Base-by-base conservation (phyloP, 2,888 invertebrate genomes). In the Abscondita cerata region DNA sequence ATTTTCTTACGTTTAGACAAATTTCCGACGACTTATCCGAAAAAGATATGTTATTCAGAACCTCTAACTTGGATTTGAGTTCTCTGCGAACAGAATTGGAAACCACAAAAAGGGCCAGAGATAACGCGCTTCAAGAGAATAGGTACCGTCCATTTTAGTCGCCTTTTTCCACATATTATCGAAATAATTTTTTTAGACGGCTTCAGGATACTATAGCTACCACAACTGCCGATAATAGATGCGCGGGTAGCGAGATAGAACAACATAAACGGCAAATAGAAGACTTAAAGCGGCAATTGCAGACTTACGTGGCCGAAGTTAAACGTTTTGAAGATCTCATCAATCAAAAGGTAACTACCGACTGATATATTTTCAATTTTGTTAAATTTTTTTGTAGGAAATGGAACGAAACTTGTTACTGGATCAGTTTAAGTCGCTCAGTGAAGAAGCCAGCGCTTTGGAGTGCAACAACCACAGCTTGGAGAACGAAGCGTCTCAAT, bases 281-380 rank as follows among this genome's bases (percentile, higher is more conserved):
- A 57, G 86, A 88, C 69, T 80, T 93, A 65, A 92, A 90, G 75
- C 85, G 87, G 64, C 91, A 93, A 75, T 79, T 93, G 62, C 91
- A 92, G 73, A 90, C 91, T 72, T 93, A 93, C 80, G 91, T 93
- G 3, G 86, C 87, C 70, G 92, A 93, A 83, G 89, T 93, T 12
- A 88, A 90, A 73, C 84, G 90, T 70, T 89, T 90, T 63, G 92
- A 93, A 78, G 92, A 93, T 72, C 80, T 92, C 59, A 82, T 93
- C 25, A 85, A 88, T 59, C 84, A 88, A 68, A 89, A 89, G 81
- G 88, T 87, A 70, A 60, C 60, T 41, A 11, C 18, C n/a, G 12
- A 20, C 40, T 1, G 40, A 13, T 36, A 31, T 47, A 4, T 52
- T 69, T 69, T 46, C 51, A 25, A n/a, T 34, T 1, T 50, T 19